Evolutionary conservation across 1,140 invertebrate genomes (phyloP).

Genomic region (Andrena cerasifolii): DNA sequence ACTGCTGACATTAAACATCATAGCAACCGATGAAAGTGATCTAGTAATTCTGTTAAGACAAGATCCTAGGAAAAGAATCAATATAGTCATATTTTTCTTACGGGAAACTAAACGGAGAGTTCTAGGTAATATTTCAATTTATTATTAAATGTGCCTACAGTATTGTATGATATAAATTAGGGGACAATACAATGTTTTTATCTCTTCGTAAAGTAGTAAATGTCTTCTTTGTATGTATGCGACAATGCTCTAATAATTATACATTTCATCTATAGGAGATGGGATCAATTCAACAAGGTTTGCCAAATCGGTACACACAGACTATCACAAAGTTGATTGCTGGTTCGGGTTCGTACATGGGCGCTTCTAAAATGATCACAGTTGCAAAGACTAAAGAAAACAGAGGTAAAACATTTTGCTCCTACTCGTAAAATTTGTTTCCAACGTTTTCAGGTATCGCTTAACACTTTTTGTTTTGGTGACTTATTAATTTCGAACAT

Average conservation of each 20-base stretch:
- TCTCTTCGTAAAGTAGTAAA: slow-evolving; percentile 75
- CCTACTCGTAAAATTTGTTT: slow-evolving; percentile 20
- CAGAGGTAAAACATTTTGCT: slow-evolving; percentile 41
- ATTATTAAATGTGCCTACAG: slow-evolving; percentile 81
- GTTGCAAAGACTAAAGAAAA: slow-evolving; percentile 58
- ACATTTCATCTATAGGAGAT: slow-evolving; percentile 56
- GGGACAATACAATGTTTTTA: slow-evolving; percentile 77
- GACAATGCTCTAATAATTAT: slow-evolving; percentile 63
- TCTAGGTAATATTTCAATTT: slow-evolving; percentile 78
- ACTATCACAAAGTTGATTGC: slow-evolving; percentile 81
- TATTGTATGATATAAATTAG: slow-evolving; percentile 75
- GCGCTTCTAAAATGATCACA: slow-evolving; percentile 75
- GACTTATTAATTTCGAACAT: slow-evolving; percentile 22
- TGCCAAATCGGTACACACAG: slow-evolving; percentile 69
- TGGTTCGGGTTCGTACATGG: slow-evolving; percentile 72
- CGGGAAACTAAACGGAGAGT: slow-evolving; percentile 26
- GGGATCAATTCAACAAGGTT: slow-evolving; percentile 65
- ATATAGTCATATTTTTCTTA: neutral
- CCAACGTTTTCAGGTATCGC: neutral
- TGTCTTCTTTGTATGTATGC: slow-evolving; percentile 62
- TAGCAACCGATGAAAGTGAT: neutral
- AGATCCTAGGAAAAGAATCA: neutral
- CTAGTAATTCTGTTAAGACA: neutral
- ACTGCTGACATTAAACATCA: too few species aligned
- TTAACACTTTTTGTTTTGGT: slow-evolving; percentile 5